Evolutionary conservation across 2,113 vertebrate species (phyloP).

Genomic region (Xiphorhynchus elegans): DNA sequence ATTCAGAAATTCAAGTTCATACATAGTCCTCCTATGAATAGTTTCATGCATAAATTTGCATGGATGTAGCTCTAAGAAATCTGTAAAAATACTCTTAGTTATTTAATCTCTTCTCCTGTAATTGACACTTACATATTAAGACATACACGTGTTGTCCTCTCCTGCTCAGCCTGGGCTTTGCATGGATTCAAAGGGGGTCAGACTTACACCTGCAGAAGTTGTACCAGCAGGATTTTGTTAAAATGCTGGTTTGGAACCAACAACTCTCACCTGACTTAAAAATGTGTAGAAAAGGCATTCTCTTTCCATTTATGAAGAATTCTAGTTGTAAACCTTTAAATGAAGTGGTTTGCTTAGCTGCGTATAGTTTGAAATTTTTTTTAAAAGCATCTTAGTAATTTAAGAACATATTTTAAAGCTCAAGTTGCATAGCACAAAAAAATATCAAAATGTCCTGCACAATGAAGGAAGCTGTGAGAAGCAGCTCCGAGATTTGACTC

Average conservation of each 20-base stretch:
- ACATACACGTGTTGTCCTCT: not conserved
- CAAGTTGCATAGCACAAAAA: not conserved
- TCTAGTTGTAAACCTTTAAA: not conserved
- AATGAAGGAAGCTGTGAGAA: not conserved
- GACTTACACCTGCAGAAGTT: not conserved
- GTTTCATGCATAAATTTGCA: not conserved
- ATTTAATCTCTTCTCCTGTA: not conserved
- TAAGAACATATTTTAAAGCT: not conserved
- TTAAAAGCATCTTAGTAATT: not conserved
- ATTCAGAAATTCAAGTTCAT: not conserved
- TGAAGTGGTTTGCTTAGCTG: not conserved
- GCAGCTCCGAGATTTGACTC: not conserved
- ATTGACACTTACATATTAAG: not conserved
- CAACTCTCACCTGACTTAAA: not conserved
- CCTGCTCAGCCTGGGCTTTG: not conserved
- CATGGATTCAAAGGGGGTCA: not conserved
- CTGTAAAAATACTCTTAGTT: not conserved
- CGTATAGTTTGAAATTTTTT: not conserved
- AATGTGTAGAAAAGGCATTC: not conserved
- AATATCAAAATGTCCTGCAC: not conserved
- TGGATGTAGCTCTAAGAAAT: not conserved
- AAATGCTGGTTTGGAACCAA: not conserved
- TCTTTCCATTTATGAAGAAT: not conserved
- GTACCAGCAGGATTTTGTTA: not conserved
- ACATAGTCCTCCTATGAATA: not conserved